These are phyloP conservation scores for Tipula lateralis DNA, from an alignment of 2,888 invertebrate genomes.

Conservation along the genomic window DNA sequence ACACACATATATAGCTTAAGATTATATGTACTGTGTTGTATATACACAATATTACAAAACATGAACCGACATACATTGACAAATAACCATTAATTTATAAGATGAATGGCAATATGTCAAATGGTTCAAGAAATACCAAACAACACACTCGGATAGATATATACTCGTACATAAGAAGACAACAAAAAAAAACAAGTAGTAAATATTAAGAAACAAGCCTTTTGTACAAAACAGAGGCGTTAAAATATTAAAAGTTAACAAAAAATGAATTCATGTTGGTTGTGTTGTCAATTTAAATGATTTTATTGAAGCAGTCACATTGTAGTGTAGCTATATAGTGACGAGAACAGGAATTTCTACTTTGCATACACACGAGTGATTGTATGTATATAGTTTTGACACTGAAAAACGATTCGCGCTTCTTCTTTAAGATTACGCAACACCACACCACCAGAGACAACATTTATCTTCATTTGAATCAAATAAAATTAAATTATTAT, in stretches of 20 bases:
- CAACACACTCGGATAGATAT: too few species aligned
- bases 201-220: neutral
- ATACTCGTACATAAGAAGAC: too few species aligned
- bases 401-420: neutral
- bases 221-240: neutral
- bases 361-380: neutral
- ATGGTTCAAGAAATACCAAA: neutral
- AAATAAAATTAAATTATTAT: neutral
- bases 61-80: neutral
- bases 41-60: neutral
- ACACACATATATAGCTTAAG: too few species aligned
- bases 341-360: neutral
- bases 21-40: neutral
- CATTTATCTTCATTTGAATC: neutral
- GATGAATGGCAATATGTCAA: slow-evolving; percentile 24
- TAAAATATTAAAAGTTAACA: neutral
- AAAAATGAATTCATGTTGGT: neutral
- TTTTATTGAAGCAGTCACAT: neutral
- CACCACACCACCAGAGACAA: neutral
- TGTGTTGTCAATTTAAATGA: neutral
- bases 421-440: neutral
- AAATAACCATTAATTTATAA: slow-evolving; percentile 20
- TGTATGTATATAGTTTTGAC: too few species aligned
- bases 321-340: too few species aligned
- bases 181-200: neutral